Conservation (phyloP, 2,797 vertebrate species). For the Falco concolor region DNA sequence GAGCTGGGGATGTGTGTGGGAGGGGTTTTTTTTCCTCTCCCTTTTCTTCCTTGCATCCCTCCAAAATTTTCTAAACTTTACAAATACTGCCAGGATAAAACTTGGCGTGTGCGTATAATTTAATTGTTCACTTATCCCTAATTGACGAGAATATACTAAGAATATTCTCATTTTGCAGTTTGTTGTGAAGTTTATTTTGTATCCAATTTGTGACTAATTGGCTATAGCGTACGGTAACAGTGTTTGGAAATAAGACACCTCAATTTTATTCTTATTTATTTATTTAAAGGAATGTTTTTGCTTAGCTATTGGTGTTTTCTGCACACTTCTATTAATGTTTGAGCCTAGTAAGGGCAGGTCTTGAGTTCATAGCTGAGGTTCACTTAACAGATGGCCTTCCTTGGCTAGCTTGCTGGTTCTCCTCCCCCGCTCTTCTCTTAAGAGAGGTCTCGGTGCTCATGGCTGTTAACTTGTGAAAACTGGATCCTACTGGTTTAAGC, state of each 20-base stretch:
- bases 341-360: conserved; percentile 19
- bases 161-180: neutral
- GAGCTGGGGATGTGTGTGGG: conserved; percentile 2
- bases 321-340: neutral
- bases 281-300: neutral
- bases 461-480: conserved; percentile 48
- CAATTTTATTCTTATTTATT: neutral
- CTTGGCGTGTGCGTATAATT: neutral
- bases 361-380: conserved; percentile 39
- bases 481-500: conserved; percentile 29
- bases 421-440: conserved; percentile 31
- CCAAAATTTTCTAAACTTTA: conserved; percentile 17
- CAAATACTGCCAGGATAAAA: conserved; percentile 22
- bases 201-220: neutral
- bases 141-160: neutral
- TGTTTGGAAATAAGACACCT: neutral
- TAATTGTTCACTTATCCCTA: neutral
- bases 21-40: neutral
- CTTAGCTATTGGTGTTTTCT: conserved; percentile 5
- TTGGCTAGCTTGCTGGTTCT: conserved; percentile 28
- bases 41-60: neutral
- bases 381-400: conserved; percentile 50
- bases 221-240: neutral
- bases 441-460: neutral
- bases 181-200: neutral